Evolutionary conservation across 2,797 vertebrate species (phyloP).

Genomic region (Mallotus villosus): DNA sequence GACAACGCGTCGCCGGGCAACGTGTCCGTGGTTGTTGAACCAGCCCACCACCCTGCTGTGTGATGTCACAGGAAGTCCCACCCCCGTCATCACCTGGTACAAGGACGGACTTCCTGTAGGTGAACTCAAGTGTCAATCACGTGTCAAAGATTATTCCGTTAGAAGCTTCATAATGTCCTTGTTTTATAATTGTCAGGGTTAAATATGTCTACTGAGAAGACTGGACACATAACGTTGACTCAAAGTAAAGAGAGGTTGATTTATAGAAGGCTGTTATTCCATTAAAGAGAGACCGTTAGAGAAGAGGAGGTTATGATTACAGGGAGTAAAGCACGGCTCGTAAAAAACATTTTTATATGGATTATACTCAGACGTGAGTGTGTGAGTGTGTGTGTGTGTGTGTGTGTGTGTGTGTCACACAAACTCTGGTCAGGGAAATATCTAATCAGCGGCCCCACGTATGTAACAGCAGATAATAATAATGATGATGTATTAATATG

Average conservation of each 20-base stretch:
- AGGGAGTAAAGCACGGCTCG: constrained; percentile 22
- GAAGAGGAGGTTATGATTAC: constrained; percentile 40
- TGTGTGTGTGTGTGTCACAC: constrained; percentile 5
- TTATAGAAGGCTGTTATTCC: constrained; percentile 30
- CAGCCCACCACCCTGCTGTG: constrained; percentile 84
- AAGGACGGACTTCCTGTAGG: constrained; percentile 85
- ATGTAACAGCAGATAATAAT: constrained; percentile 39
- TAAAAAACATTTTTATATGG: constrained; percentile 34
- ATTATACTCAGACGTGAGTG: constrained; percentile 5
- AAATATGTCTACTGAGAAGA: neutral
- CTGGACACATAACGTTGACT: neutral
- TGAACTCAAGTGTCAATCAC: constrained; percentile 31
- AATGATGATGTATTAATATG: constrained; percentile 41
- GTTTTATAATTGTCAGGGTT: neutral
- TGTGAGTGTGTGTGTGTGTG: neutral
- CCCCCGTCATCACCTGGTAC: constrained; percentile 89
- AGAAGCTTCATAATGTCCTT: neutral
- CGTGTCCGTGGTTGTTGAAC: constrained; percentile 82
- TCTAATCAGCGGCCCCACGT: constrained; percentile 30
- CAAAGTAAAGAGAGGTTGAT: constrained; percentile 31
- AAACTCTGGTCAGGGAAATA: constrained; percentile 21
- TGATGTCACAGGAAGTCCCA: constrained; percentile 87
- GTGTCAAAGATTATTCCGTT: neutral
- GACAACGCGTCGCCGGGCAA: constrained; percentile 79
- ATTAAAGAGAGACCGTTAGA: constrained; percentile 32